Evolutionary conservation across 1,140 invertebrate species (phyloP).

Genomic region (honey bee (Apis mellifera)): Amel_HAv3.1 CM009940.2:7805501-7806000

Average conservation of each 20-base stretch:
- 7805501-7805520: slow-evolving; percentile 70
- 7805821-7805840: neutral
- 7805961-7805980: neutral
- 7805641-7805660: slow-evolving; percentile 72
- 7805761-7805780: neutral
- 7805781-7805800: slow-evolving; percentile 3
- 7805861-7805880: neutral
- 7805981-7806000: neutral
- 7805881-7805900: too few relatives aligned
- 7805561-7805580: slow-evolving; percentile 63
- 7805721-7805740: too few relatives aligned
- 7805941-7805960: neutral
- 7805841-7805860: neutral
- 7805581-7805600: slow-evolving; percentile 60
- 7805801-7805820: neutral
- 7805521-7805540: slow-evolving; percentile 58
- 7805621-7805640: slow-evolving; percentile 69
- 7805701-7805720: neutral
- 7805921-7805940: neutral
- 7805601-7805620: slow-evolving; percentile 71
- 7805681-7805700: neutral
- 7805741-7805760: neutral
- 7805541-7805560: slow-evolving; percentile 72
- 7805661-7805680: slow-evolving; percentile 31
- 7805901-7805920: neutral